phyloP scores from a whole-genome alignment of 2,888 invertebrate species.

The Lamellibrachia columna region DNA sequence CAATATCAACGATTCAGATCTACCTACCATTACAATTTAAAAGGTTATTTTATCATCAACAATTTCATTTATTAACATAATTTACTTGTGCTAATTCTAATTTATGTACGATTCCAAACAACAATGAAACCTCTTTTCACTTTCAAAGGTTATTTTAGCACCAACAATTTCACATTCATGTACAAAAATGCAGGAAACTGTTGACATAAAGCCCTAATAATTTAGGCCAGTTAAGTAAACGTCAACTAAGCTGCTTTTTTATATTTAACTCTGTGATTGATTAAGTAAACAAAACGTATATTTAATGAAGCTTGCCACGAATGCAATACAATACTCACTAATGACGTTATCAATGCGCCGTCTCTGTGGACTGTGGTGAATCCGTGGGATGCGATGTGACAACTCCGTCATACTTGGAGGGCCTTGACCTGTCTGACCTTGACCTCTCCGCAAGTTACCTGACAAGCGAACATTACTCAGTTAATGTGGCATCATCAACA shows the following conservation, averaged over 20 bases:
- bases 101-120: no score
- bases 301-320: background rate
- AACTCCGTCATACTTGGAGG: slow-evolving; percentile 23
- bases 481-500: background rate
- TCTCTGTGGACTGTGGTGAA: background rate
- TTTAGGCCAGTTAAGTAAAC: background rate
- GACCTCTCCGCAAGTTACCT: slow-evolving; percentile 27
- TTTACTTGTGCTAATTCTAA: no score
- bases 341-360: background rate
- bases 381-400: slow-evolving; percentile 5
- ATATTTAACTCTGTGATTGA: background rate
- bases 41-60: no score
- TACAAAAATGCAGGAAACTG: no score
- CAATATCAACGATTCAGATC: no score
- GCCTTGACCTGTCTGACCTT: slow-evolving; percentile 22
- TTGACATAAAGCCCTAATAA: no score
- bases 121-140: no score
- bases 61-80: no score
- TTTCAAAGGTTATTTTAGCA: no score
- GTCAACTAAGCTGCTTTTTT: background rate
- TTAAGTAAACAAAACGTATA: background rate
- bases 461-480: background rate
- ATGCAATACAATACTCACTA: background rate
- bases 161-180: no score
- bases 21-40: no score